Evolutionary conservation across 2,113 vertebrate genomes (phyloP).

Genomic region (Lipophrys pholis): DNA sequence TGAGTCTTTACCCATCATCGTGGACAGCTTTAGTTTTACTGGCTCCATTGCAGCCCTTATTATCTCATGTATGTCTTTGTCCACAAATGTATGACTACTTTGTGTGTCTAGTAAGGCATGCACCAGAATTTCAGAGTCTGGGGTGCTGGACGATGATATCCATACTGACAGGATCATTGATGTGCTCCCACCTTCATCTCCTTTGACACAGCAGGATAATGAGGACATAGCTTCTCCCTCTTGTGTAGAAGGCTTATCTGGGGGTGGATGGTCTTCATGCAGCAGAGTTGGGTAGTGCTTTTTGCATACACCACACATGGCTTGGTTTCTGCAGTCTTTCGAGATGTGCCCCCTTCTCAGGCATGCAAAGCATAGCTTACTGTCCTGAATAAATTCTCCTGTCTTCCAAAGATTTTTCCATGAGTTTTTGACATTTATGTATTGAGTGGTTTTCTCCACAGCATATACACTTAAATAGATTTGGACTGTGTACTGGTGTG

Average conservation of each 20-base stretch:
- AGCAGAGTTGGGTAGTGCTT: neutral
- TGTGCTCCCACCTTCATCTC: constrained; percentile 3
- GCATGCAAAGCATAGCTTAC: no score
- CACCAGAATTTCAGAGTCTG: neutral
- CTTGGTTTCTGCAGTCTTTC: constrained; percentile 1
- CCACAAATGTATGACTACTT: constrained; percentile 7
- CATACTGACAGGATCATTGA: constrained; percentile 14
- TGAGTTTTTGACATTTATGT: constrained; percentile 14
- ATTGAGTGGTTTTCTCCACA: neutral
- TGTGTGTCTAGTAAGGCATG: neutral
- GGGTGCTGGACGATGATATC: neutral
- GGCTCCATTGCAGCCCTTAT: no score
- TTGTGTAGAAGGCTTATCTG: neutral
- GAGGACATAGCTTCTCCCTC: neutral
- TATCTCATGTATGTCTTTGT: constrained; percentile 10
- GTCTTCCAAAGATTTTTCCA: no score
- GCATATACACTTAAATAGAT: neutral
- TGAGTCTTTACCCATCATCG: no score
- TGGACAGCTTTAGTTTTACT: no score
- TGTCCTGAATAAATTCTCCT: no score
- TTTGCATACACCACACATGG: constrained; percentile 11
- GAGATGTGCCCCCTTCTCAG: no score
- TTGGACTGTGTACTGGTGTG: neutral
- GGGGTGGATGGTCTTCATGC: no score
- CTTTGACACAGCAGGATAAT: constrained; percentile 5